Evolutionary conservation across 2,888 invertebrate species (phyloP).

Genomic region (Trissonchulus sp.): DNA sequence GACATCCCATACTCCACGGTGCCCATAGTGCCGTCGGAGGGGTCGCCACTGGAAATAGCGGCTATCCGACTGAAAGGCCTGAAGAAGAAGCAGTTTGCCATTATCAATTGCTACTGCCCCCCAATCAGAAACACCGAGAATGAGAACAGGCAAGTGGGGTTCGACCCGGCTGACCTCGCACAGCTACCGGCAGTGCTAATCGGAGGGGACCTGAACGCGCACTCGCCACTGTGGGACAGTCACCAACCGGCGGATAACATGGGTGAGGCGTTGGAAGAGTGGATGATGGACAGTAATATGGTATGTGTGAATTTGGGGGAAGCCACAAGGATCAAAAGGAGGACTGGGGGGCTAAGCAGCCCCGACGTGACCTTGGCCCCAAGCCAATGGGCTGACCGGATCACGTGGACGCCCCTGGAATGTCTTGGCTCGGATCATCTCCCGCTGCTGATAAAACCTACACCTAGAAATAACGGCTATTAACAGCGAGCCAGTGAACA

Average conservation of each 20-base stretch:
- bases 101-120: constrained; percentile 21
- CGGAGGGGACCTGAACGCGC: constrained; percentile 12
- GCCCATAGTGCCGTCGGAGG: not conserved
- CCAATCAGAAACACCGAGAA: not conserved
- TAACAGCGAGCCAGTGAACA: not conserved
- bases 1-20: constrained; percentile 8
- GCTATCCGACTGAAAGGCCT: not conserved
- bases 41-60: not conserved
- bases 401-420: not conserved
- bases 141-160: not conserved
- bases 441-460: not conserved
- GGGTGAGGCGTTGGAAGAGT: constrained; percentile 1
- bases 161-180: not conserved
- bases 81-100: not conserved
- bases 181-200: not conserved
- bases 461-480: not conserved
- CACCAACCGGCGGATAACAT: not conserved
- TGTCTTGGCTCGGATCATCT: constrained; percentile 12
- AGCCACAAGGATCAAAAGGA: not conserved
- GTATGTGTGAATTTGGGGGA: not conserved
- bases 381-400: not conserved
- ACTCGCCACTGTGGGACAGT: constrained; percentile 12
- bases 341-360: not conserved
- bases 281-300: constrained; percentile 16
- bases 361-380: constrained; percentile 10